Conservation (phyloP, 30 jellyfish, hydroid and myxozoan genomes). For the Cassiopea andromeda region DNA sequence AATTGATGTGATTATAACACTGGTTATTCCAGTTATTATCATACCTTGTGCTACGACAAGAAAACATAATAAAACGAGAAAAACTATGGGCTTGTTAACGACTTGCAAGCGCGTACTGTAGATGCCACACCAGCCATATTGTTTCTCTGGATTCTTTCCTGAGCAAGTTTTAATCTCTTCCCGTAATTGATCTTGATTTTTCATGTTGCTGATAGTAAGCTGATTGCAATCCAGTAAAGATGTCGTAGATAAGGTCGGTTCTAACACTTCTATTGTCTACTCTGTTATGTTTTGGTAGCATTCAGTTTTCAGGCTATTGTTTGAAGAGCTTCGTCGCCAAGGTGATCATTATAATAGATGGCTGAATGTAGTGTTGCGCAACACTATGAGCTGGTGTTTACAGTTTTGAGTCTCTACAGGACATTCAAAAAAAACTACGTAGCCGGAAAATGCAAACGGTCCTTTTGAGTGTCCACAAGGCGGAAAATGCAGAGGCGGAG, state of each 20-base stretch:
- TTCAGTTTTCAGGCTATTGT: neutral
- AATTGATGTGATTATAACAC: constrained; percentile 77
- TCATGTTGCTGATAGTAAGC: neutral
- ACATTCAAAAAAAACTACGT: too few relatives aligned
- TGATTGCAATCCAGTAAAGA: neutral
- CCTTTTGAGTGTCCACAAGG: too few relatives aligned
- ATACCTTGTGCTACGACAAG: constrained; percentile 87
- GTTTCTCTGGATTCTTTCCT: constrained; percentile 49
- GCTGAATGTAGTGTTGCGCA: neutral
- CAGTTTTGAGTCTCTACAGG: too few relatives aligned
- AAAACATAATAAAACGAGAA: constrained; percentile 58
- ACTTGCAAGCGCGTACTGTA: constrained; percentile 56
- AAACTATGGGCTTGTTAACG: constrained; percentile 75
- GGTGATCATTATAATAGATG: neutral
- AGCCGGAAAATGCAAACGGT: too few relatives aligned
- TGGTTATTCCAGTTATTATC: constrained; percentile 89
- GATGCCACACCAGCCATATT: constrained; percentile 84
- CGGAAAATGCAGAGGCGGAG: too few relatives aligned
- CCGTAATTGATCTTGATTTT: neutral
- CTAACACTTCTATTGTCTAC: too few relatives aligned
- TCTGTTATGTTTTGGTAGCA: too few relatives aligned
- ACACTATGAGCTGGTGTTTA: too few relatives aligned
- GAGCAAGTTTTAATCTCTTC: neutral
- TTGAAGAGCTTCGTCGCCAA: neutral
- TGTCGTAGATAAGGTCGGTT: too few relatives aligned